Evolutionary conservation across 1,140 invertebrate species (phyloP).

Genomic region (Neotoxoptera formosana): DNA sequence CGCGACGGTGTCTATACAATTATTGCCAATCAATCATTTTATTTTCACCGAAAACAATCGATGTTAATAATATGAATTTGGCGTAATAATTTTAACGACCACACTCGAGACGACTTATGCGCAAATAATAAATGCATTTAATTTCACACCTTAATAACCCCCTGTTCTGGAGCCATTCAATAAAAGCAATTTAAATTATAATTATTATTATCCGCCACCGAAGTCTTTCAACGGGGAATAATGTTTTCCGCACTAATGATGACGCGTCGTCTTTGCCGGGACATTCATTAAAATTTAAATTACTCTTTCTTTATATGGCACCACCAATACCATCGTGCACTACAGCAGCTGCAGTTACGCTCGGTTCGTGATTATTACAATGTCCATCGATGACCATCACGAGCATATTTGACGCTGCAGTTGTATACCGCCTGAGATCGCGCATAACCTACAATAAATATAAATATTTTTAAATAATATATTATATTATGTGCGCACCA

Average conservation of each 20-base stretch:
- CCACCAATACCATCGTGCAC: background rate
- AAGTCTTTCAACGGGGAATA: background rate
- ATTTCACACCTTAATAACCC: slow-evolving; percentile 28
- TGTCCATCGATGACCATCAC: background rate
- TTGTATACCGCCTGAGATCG: background rate
- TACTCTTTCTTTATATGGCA: background rate
- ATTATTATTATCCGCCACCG: slow-evolving; percentile 6
- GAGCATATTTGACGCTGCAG: background rate
- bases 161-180: background rate
- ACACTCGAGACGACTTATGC: background rate
- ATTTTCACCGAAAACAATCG: background rate
- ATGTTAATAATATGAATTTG: slow-evolving; percentile 6
- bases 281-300: slow-evolving; percentile 4
- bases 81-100: background rate
- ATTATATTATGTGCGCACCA: background rate
- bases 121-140: slow-evolving; percentile 25
- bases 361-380: background rate
- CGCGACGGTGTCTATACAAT: background rate
- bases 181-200: slow-evolving; percentile 39
- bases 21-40: background rate
- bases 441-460: no score
- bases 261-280: background rate
- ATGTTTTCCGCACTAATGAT: background rate
- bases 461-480: no score
- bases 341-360: background rate